Evolutionary conservation across 2,888 invertebrate genomes (phyloP).

Genomic region (Choreutis nemorana): DNA sequence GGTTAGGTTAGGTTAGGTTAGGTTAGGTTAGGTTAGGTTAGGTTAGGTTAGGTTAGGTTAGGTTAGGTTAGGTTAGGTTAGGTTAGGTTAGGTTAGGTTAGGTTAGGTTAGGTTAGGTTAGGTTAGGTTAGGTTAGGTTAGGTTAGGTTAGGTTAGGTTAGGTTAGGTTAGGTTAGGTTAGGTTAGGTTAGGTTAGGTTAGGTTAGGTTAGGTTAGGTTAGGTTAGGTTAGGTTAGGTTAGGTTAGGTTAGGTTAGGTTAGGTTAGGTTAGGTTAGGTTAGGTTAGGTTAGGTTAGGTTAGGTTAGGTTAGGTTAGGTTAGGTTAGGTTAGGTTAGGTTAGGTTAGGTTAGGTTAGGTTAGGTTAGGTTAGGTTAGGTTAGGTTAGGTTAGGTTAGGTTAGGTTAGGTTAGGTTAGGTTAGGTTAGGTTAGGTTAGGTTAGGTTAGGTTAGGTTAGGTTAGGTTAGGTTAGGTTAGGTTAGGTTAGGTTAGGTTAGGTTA

Average conservation of each 20-base stretch:
- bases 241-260: conserved; percentile 12
- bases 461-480: conserved; percentile 5
- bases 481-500: conserved; percentile 9
- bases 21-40: conserved; percentile 6
- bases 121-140: conserved; percentile 12
- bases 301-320: conserved; percentile 9
- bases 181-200: conserved; percentile 13
- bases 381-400: conserved; percentile 9
- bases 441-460: conserved; percentile 7
- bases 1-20: conserved; percentile 6
- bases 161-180: conserved; percentile 10
- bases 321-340: conserved; percentile 9
- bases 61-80: conserved; percentile 6
- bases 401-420: conserved; percentile 8
- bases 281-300: conserved; percentile 12
- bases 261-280: conserved; percentile 12
- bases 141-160: conserved; percentile 11
- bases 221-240: conserved; percentile 11
- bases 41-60: conserved; percentile 5
- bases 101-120: conserved; percentile 10
- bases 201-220: conserved; percentile 13
- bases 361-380: conserved; percentile 10
- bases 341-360: conserved; percentile 9
- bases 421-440: conserved; percentile 9
- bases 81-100: conserved; percentile 5